Conservation (phyloP, 2,113 vertebrate genomes). For the Elgaria multicarinata region DNA sequence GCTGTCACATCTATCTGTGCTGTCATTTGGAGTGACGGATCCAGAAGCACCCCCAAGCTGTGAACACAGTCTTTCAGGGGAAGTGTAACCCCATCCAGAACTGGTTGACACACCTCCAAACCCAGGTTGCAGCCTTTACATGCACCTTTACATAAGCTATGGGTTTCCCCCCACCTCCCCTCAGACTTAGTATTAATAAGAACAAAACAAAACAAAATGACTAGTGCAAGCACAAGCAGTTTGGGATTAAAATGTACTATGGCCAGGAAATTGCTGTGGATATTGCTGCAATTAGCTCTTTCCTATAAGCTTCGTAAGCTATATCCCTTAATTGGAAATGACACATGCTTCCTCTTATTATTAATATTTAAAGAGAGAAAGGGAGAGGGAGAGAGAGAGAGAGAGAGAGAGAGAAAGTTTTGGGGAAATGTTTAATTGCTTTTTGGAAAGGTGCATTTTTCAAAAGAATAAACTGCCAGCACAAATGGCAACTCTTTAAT, state of each 20-base stretch:
- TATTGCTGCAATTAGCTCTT: conserved; percentile 50
- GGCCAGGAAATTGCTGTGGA: conserved; percentile 27
- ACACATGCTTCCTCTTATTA: conserved; percentile 49
- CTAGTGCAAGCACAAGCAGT: background rate
- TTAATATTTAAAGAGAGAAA: conserved; percentile 67
- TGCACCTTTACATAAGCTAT: background rate
- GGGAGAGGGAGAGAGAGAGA: conserved; percentile 7
- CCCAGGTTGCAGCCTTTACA: too few species aligned
- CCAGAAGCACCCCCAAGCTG: too few species aligned
- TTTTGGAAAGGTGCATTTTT: conserved; percentile 46
- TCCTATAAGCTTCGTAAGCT: conserved; percentile 28
- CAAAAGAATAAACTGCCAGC: background rate
- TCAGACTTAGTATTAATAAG: background rate
- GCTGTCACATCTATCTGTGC: too few species aligned
- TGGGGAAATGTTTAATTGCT: conserved; percentile 32
- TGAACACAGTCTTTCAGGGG: too few species aligned
- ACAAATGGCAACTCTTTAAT: background rate
- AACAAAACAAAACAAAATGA: background rate
- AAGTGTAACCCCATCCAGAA: too few species aligned
- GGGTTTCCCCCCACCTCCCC: too few species aligned
- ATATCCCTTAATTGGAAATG: conserved; percentile 56
- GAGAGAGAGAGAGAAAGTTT: conserved; percentile 18
- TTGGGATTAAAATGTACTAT: conserved; percentile 42
- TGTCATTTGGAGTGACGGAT: too few species aligned
- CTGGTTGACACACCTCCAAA: too few species aligned